Base-by-base conservation (phyloP, 2,113 vertebrate species). In the Pithys albifrons region DNA sequence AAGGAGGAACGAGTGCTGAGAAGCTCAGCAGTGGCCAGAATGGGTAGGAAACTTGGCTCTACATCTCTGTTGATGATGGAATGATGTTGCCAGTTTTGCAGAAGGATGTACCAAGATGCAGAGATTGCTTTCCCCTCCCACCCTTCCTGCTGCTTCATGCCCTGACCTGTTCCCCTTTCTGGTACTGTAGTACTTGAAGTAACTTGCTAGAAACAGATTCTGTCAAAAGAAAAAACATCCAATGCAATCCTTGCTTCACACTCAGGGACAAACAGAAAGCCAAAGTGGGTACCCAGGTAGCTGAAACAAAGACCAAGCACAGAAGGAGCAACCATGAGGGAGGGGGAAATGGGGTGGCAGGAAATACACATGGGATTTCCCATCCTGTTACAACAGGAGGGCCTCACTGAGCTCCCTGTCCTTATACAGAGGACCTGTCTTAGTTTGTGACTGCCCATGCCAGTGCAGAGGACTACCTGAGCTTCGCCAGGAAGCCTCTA, bases 121-220 rank as follows among this genome's bases (percentile, higher is more conserved):
- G 55, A 39, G 27, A 31, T 5, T 43, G 37, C 46, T 27, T 31
- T 57, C 33, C 29, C 12, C 12, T 91, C 27, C 22, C 52, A 78
- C 33, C 74, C 27, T 39, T 64, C 54, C 71, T 0, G 0, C 57
- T 71, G 65, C 70, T 82, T 74, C 52, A 78, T 55, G 37, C 61
- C 65, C 69, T 59, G 45, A 24, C 0, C 0, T 19, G 28, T 54
- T 54, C 31, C 33, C 16, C 19, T 59, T 11, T 46, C 46, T 65
- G 45, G 24, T 20, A 41, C n/a, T 22, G 29, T 8, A 37, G 52
- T 25, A 46, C 46, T 37, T 51, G 33, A 23, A 74, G 27, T 24
- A 71, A 59, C 65, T 55, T 65, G 33, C 46, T 43, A 83, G 67
- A 94, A 74, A 59, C 17, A 74, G 24, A 79, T 29, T 91, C 80